Conservation (phyloP, 2,888 invertebrate species). For the Hypomecis punctinalis region DNA sequence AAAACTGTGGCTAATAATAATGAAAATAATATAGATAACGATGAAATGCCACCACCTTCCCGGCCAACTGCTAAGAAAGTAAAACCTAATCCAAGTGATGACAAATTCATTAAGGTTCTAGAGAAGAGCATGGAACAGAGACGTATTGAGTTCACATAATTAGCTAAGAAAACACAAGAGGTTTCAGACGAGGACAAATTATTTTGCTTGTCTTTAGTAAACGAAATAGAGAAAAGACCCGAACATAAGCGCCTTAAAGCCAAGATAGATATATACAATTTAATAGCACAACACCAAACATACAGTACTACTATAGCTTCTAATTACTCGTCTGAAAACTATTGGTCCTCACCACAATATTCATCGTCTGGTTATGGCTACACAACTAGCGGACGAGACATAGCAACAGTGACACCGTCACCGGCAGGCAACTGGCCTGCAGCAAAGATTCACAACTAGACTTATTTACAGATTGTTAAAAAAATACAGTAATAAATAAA, state of each 20-base stretch:
- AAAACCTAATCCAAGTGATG: constrained; percentile 8
- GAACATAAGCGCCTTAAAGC: constrained; percentile 7
- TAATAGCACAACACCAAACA: constrained; percentile 3
- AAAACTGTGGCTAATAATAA: background rate
- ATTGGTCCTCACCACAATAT: constrained; percentile 7
- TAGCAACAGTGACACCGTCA: constrained; percentile 4
- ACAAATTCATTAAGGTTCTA: constrained; percentile 13
- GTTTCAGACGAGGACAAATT: constrained; percentile 6
- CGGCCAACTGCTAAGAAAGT: constrained; percentile 16
- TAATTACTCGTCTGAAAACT: constrained; percentile 8
- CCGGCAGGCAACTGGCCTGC: background rate
- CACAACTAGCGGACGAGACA: constrained; percentile 8
- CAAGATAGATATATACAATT: constrained; percentile 4
- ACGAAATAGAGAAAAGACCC: constrained; percentile 7
- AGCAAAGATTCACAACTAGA: constrained; percentile 4
- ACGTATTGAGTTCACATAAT: constrained; percentile 4
- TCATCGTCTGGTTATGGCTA: constrained; percentile 8
- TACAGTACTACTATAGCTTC: background rate
- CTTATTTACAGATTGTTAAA: constrained; percentile 4
- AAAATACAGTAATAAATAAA: too few relatives aligned
- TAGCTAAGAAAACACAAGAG: background rate
- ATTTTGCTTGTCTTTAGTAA: constrained; percentile 12
- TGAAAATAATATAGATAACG: background rate
- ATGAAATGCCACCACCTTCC: constrained; percentile 20
- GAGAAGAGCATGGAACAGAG: constrained; percentile 7